These are phyloP conservation scores for Lepidothrix coronata DNA, from an alignment of 2,113 vertebrate species.

Conservation along the genomic window DNA sequence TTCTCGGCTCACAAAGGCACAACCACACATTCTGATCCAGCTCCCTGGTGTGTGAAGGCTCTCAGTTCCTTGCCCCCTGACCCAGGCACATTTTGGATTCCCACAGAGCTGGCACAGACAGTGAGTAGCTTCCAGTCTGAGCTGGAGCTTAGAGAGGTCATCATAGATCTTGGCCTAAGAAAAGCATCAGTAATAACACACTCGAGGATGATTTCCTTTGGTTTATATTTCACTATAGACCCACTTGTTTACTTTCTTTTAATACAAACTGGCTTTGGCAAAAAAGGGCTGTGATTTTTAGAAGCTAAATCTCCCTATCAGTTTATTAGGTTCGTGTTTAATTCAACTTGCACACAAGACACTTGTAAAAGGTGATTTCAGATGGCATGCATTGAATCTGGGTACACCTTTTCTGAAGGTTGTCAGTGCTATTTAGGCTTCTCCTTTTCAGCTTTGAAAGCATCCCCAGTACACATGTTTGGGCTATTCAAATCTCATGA, in stretches of 20 bases:
- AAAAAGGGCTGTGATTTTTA: background rate
- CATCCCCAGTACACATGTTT: background rate
- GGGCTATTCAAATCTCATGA: background rate
- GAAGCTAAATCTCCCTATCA: background rate
- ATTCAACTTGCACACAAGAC: background rate
- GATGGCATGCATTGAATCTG: background rate
- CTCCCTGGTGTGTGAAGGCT: background rate
- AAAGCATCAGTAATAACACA: background rate
- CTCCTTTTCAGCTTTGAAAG: background rate
- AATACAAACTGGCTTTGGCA: background rate
- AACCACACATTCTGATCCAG: rapidly evolving
- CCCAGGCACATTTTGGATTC: background rate
- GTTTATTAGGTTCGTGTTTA: background rate
- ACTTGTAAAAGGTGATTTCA: background rate
- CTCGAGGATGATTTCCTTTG: background rate
- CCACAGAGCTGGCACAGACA: background rate
- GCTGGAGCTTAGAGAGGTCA: background rate
- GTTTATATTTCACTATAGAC: background rate
- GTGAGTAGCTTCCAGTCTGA: background rate
- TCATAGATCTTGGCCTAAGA: background rate
- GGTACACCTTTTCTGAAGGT: background rate
- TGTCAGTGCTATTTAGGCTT: background rate
- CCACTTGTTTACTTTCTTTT: background rate
- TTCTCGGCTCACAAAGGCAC: background rate
- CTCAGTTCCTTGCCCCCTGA: background rate